Conservation (phyloP, 1,140 invertebrate species). For the Achatina immaculata region DNA sequence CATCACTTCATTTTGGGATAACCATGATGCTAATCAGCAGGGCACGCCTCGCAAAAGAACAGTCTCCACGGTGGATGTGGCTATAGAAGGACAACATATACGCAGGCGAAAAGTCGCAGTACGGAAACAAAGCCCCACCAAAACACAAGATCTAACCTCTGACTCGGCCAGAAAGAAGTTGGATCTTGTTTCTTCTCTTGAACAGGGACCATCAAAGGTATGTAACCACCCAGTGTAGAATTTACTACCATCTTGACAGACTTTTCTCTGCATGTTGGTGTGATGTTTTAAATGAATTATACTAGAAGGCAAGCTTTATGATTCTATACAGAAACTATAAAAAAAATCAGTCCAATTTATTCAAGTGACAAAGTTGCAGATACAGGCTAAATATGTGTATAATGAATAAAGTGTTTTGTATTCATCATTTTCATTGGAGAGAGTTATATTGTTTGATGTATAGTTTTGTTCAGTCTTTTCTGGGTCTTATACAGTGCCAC, state of each 20-base stretch:
- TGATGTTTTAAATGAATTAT: background rate
- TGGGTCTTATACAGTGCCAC: too few species aligned
- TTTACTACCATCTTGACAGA: background rate
- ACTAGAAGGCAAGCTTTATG: background rate
- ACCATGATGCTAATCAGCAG: slow-evolving; percentile 48
- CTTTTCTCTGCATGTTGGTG: background rate
- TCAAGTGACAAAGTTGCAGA: too few species aligned
- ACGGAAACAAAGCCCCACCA: background rate
- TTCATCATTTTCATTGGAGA: too few species aligned
- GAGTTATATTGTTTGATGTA: too few species aligned
- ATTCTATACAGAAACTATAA: background rate
- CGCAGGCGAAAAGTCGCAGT: background rate
- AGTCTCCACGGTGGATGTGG: background rate
- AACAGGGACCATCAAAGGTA: background rate
- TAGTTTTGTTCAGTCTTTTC: too few species aligned
- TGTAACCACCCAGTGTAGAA: background rate
- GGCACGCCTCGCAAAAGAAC: slow-evolving; percentile 43
- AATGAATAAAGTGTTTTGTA: too few species aligned
- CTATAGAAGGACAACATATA: background rate
- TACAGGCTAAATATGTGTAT: too few species aligned
- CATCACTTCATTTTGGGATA: slow-evolving; percentile 55
- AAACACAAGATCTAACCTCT: background rate
- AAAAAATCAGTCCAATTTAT: background rate
- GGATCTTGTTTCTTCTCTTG: background rate
- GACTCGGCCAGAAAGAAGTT: slow-evolving; percentile 21